Evolutionary conservation across 2,113 vertebrate genomes (phyloP).

Genomic region (Mugil cephalus): DNA sequence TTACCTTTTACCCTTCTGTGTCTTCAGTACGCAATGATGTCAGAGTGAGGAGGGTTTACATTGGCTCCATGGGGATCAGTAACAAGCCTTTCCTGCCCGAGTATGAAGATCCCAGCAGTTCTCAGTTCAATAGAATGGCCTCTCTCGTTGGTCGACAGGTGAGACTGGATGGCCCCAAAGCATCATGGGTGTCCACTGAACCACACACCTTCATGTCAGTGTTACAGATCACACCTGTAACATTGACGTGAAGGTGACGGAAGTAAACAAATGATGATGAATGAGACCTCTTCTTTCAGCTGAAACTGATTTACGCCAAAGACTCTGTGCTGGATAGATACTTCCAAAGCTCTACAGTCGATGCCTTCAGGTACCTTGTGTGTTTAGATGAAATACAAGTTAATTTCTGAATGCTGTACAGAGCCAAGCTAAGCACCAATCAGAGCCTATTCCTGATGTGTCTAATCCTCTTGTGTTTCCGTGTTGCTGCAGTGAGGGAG

Average conservation of each 20-base stretch:
- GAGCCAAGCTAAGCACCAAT: no score
- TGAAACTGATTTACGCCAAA: slow-evolving; percentile 74
- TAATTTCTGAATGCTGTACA: not conserved
- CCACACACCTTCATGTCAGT: no score
- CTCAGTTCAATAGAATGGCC: slow-evolving; percentile 65
- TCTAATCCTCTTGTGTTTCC: not conserved
- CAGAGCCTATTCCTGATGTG: no score
- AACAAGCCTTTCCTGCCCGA: slow-evolving; percentile 40
- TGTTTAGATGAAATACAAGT: not conserved
- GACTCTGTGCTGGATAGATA: slow-evolving; percentile 59
- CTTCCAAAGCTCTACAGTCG: slow-evolving; percentile 69
- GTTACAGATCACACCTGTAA: no score
- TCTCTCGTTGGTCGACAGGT: slow-evolving; percentile 70
- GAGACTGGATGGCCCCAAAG: not conserved
- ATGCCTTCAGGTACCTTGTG: slow-evolving; percentile 82
- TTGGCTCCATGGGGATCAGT: slow-evolving; percentile 76
- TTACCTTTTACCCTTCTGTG: no score
- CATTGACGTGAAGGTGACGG: no score
- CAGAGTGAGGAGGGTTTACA: slow-evolving; percentile 63
- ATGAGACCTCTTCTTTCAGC: slow-evolving; percentile 69
- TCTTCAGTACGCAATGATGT: slow-evolving; percentile 62
- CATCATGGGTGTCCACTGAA: slow-evolving; percentile 18
- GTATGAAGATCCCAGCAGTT: slow-evolving; percentile 71
- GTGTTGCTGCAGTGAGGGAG: slow-evolving; percentile 57
- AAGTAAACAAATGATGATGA: no score